A percentile compares a stretch with the other conserved stretches of the same genome.
Conservation (phyloP, 2,113 vertebrate genomes). For the Probosciger aterrimus region DNA sequence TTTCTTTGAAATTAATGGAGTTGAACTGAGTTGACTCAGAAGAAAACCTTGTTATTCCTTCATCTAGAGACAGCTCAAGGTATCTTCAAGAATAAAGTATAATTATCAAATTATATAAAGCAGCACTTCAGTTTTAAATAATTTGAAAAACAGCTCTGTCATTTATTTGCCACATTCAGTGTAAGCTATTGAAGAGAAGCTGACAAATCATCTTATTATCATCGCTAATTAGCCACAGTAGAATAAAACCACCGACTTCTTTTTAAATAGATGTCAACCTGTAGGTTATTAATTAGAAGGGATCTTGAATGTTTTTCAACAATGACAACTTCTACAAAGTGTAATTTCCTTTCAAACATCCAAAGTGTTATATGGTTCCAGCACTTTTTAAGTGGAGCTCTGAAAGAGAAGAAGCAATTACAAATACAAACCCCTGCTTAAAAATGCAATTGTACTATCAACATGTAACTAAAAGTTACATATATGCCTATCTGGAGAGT, state of each 20-base stretch:
- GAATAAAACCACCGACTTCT: conserved; percentile 64
- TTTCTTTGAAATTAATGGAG: not conserved
- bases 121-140: conserved; percentile 22
- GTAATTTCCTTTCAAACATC: conserved; percentile 24
- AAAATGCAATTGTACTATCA: not conserved
- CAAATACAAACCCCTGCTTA: not conserved
- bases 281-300: conserved; percentile 56
- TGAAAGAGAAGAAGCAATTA: not conserved
- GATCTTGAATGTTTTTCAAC: conserved; percentile 30
- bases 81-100: conserved; percentile 25
- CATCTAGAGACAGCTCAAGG: not conserved
- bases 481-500: not conserved
- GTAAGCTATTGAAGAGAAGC: conserved; percentile 58
- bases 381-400: not conserved
- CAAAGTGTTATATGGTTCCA: not conserved
- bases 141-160: not conserved
- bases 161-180: conserved; percentile 45
- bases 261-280: conserved; percentile 57
- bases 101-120: conserved; percentile 37
- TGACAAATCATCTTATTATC: conserved; percentile 55
- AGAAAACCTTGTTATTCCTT: not conserved
- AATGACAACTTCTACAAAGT: conserved; percentile 2
- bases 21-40: not conserved
- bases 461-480: not conserved
- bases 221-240: conserved; percentile 53